Evolutionary conservation across 2,113 vertebrate genomes (phyloP).

Genomic region (Psophia crepitans): DNA sequence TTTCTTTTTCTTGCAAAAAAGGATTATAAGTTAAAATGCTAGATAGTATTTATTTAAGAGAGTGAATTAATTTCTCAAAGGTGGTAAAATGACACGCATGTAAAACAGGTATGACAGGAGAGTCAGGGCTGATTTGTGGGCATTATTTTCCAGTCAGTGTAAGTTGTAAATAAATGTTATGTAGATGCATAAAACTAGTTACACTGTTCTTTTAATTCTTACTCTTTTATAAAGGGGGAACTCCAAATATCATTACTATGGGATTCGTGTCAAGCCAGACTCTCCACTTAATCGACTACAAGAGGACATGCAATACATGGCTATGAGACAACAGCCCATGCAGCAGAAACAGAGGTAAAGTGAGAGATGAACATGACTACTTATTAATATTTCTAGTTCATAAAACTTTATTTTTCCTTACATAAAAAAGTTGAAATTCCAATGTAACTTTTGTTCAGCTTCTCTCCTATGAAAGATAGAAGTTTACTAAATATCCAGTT

Average conservation of each 20-base stretch:
- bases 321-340: slow-evolving; percentile 86
- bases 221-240: slow-evolving; percentile 75
- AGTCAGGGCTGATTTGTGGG: not conserved
- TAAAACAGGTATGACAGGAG: not conserved
- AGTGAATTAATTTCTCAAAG: not conserved
- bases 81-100: not conserved
- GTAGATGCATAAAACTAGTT: not conserved
- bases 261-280: slow-evolving; percentile 85
- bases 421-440: not conserved
- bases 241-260: slow-evolving; percentile 86
- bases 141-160: not conserved
- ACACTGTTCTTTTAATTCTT: slow-evolving; percentile 36
- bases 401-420: not conserved
- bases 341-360: slow-evolving; percentile 84
- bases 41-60: not conserved
- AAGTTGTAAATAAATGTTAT: not conserved
- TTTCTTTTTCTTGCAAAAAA: not conserved
- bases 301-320: slow-evolving; percentile 87
- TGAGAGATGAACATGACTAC: not conserved
- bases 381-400: not conserved
- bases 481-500: not conserved
- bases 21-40: not conserved
- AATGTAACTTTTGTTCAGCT: not conserved
- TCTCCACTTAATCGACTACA: slow-evolving; percentile 84
- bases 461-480: not conserved